phyloP scores from a whole-genome alignment of 2,888 invertebrate genomes.

The Geotrupes spiniger region DNA sequence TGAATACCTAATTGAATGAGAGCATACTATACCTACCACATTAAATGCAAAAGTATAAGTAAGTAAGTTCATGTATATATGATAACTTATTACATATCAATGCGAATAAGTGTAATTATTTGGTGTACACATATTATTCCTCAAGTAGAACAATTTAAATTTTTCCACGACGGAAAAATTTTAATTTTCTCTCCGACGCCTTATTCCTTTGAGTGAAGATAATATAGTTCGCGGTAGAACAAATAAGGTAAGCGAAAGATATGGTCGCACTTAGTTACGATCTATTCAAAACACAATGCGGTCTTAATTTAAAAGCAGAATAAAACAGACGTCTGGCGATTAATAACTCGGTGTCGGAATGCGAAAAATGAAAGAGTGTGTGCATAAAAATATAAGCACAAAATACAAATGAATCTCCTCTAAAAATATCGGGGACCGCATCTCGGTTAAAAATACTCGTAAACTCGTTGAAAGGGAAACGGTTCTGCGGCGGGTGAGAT shows the following conservation, averaged over 20 bases:
- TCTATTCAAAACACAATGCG: slow-evolving; percentile 8
- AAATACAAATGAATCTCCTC: slow-evolving; percentile 20
- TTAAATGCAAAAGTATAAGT: too few species aligned
- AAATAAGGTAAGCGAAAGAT: not conserved
- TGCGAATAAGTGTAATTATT: too few species aligned
- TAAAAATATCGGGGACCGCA: slow-evolving; percentile 26
- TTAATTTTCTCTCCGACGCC: too few species aligned
- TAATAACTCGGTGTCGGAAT: slow-evolving; percentile 32
- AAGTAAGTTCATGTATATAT: too few species aligned
- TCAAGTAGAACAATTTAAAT: too few species aligned
- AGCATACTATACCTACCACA: too few species aligned
- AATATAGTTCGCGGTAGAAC: not conserved
- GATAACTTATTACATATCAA: too few species aligned
- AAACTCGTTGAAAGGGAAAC: slow-evolving; percentile 34
- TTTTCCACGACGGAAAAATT: too few species aligned
- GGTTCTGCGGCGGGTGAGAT: slow-evolving; percentile 27
- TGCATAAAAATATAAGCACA: slow-evolving; percentile 25
- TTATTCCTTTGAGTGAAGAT: too few species aligned
- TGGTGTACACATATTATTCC: too few species aligned
- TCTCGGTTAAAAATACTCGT: slow-evolving; percentile 30
- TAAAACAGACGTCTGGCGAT: slow-evolving; percentile 33
- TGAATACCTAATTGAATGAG: too few species aligned
- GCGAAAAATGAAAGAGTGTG: slow-evolving; percentile 28
- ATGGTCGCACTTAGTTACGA: slow-evolving; percentile 1
- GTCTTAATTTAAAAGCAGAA: slow-evolving; percentile 26